Evolutionary conservation across 2,797 vertebrate species (phyloP).

Genomic region (Pitangus sulphuratus): DNA sequence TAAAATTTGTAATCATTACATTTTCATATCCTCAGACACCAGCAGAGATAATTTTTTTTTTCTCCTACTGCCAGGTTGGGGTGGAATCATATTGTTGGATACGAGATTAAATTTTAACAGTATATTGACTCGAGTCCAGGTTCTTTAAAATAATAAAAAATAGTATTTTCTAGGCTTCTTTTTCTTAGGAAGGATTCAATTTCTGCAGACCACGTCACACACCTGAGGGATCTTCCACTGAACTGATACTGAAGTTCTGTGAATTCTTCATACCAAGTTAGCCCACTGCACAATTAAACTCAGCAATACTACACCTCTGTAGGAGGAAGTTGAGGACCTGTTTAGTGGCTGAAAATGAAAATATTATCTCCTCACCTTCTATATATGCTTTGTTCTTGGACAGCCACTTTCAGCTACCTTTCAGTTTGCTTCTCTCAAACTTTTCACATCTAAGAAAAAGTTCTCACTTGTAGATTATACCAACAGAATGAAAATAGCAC

Average conservation of each 20-base stretch:
- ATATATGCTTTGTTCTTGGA: neutral
- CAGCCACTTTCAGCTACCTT: neutral
- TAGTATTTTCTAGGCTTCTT: neutral
- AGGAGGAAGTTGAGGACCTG: neutral
- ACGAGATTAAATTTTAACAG: neutral
- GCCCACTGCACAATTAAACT: neutral
- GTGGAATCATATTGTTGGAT: neutral
- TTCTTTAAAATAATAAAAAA: neutral
- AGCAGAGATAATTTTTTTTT: neutral
- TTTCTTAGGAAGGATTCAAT: neutral
- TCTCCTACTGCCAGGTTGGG: neutral
- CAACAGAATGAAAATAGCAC: neutral
- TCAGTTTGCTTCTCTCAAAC: neutral
- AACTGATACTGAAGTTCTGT: neutral
- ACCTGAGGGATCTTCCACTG: neutral
- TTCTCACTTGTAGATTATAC: neutral
- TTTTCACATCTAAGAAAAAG: neutral
- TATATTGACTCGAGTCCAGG: neutral
- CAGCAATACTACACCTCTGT: neutral
- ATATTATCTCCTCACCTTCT: neutral
- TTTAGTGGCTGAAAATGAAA: neutral
- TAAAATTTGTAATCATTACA: neutral
- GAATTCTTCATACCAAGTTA: neutral
- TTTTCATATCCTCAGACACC: neutral
- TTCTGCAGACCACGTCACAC: neutral